These are phyloP conservation scores for Tragelaphus scriptus DNA, from an alignment of 2,113 vertebrate species.

Conservation along the genomic window DNA sequence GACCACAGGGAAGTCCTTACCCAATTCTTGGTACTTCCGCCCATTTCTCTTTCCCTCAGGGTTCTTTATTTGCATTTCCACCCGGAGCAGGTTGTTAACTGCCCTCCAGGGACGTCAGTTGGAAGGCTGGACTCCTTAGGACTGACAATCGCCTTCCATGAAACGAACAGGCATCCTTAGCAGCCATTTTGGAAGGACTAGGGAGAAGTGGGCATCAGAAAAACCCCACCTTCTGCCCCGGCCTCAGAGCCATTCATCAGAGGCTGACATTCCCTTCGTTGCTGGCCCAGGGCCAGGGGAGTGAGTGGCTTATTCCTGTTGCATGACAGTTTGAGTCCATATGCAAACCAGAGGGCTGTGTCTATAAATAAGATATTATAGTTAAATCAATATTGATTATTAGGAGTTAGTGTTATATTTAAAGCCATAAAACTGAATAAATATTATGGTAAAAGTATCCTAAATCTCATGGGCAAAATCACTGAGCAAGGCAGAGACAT, in stretches of 20 bases:
- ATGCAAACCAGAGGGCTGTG: conserved; percentile 66
- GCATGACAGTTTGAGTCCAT: conserved; percentile 54
- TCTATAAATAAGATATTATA: conserved; percentile 77
- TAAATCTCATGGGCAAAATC: conserved; percentile 67
- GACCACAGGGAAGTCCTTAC: background rate
- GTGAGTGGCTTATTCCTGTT: conserved; percentile 46
- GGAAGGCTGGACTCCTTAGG: background rate
- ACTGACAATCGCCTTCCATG: background rate
- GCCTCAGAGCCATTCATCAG: conserved; percentile 26
- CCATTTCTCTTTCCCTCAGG: background rate
- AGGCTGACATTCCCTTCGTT: background rate
- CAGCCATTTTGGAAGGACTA: background rate
- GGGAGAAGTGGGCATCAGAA: background rate
- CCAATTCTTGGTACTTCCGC: background rate
- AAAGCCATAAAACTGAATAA: conserved; percentile 71
- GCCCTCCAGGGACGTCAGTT: background rate
- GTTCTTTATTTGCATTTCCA: background rate
- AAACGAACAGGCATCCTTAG: background rate
- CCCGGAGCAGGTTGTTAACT: background rate
- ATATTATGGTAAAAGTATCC: conserved; percentile 65
- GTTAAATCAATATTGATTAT: conserved; percentile 76
- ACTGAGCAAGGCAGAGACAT: conserved; percentile 6
- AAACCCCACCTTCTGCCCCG: background rate
- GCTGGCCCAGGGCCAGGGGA: conserved; percentile 47
- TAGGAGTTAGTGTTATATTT: conserved; percentile 75